Evolutionary conservation across 2,888 invertebrate species (phyloP), one percentile per base, ranked within the genome.

Genomic region (Lobophora halterata): DNA sequence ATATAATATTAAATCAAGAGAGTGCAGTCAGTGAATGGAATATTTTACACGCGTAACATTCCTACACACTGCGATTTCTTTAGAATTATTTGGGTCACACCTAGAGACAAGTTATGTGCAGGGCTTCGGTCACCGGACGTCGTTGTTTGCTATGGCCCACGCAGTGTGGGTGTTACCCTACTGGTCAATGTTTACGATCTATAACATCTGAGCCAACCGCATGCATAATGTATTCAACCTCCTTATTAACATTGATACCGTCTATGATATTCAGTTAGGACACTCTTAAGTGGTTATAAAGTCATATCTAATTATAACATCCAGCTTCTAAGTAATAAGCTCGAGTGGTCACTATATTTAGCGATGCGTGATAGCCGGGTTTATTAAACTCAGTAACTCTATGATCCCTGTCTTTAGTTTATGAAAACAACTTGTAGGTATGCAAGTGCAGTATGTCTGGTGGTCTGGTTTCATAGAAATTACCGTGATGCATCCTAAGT

Each of bases 71-170:
- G 47, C 45, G 41, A 44, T 30, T 44, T 53, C 49, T 55, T 39
- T 24, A 39, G 40, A 50, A 37, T 37, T 51, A 52, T 62, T 60
- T 66, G 51, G 68, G 67, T 63, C 71, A 65, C 52, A 55, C 49
- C 56, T 55, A 63, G 51, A 65, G 61, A 52, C 49, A 64, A 65
- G 61, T 56, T 64, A 63, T 60, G 61, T 55, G 58, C 59, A 62
- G 64, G 62, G 66, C 69, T 58, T 52, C 65, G 66, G 58, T 69
- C 66, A 71, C 82, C 81, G 83, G 83, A 85, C 76, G 80, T 73
- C 56, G 74, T 66, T 80, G 78, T 85, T 83, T 81, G 66, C 70
- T 65, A 65, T 68, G 67, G 52, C 83, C 80, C 76, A 81, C 79
- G 71, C 74, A 29, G 32, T 40, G 50, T 48, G 42, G 50, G 47